Conservation (phyloP, 2,888 invertebrate species). For the Trichopria drosophilae region DNA sequence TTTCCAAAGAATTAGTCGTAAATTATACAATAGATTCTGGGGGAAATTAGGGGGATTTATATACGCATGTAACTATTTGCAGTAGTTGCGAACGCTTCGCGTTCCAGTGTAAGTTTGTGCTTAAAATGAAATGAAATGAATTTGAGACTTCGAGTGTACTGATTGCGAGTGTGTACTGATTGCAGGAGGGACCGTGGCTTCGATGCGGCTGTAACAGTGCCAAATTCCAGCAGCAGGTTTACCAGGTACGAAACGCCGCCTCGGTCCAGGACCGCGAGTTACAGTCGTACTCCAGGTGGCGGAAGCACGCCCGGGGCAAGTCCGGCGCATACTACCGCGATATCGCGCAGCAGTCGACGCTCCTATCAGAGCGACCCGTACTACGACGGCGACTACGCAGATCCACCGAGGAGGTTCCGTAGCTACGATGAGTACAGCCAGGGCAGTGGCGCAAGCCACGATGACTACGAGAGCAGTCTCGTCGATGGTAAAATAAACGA, state of each 20-base stretch:
- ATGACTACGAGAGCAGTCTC: slow-evolving; percentile 61
- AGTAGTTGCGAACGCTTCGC: too few species aligned
- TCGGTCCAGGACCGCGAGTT: slow-evolving; percentile 63
- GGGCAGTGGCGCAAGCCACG: slow-evolving; percentile 69
- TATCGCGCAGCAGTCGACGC: slow-evolving; percentile 44
- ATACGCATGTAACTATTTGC: too few species aligned
- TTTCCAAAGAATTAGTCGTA: too few species aligned
- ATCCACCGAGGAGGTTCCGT: slow-evolving; percentile 61
- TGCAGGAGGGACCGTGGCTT: slow-evolving; percentile 53
- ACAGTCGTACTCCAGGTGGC: slow-evolving; percentile 60
- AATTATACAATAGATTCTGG: too few species aligned
- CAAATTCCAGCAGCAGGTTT: slow-evolving; percentile 58
- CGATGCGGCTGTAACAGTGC: slow-evolving; percentile 55
- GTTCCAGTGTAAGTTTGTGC: too few species aligned
- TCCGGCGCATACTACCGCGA: slow-evolving; percentile 59
- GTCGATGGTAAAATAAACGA: slow-evolving; percentile 54
- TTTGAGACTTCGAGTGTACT: too few species aligned
- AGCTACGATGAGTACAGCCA: slow-evolving; percentile 73
- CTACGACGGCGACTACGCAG: slow-evolving; percentile 54
- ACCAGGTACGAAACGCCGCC: slow-evolving; percentile 67
- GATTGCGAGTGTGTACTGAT: too few species aligned
- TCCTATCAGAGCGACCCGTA: slow-evolving; percentile 54
- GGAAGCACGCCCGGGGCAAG: slow-evolving; percentile 57
- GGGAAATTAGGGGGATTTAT: too few species aligned
- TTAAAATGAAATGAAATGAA: too few species aligned